These are phyloP conservation scores for Peromyscus leucopus DNA, from an alignment of 2,113 vertebrate species.

Conservation along the genomic window DNA sequence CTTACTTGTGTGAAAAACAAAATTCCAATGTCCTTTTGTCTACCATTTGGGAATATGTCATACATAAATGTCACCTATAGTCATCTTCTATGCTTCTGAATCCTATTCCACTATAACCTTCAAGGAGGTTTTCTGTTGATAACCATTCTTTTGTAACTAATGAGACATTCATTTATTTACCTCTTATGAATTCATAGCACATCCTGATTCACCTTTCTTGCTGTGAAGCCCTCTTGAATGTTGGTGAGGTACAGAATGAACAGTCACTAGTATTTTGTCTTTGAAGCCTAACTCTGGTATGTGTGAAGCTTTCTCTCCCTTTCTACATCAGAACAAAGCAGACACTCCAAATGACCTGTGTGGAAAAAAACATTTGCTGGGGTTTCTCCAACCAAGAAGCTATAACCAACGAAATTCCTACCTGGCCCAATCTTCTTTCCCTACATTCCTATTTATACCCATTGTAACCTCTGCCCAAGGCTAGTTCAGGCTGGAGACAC, in stretches of 20 bases:
- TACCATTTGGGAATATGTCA: neutral
- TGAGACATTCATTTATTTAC: neutral
- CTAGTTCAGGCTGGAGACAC: neutral
- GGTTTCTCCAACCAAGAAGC: conserved; percentile 24
- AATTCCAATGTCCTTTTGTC: neutral
- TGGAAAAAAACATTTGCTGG: neutral
- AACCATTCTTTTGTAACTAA: neutral
- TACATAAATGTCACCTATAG: neutral
- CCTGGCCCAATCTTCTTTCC: neutral
- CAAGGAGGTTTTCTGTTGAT: neutral
- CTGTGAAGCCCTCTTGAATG: neutral
- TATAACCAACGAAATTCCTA: neutral
- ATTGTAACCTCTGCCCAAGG: neutral
- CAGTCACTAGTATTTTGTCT: neutral
- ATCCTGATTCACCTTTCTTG: neutral
- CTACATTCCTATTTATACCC: neutral
- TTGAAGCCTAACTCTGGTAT: neutral
- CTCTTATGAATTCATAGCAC: neutral
- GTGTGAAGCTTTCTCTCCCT: neutral
- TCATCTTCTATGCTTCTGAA: neutral
- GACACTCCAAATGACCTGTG: neutral
- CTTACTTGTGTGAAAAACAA: neutral
- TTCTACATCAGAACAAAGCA: neutral
- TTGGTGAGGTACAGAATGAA: neutral
- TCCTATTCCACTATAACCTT: neutral